Evolutionary conservation across 2,888 invertebrate genomes (phyloP), one percentile per base, ranked within the genome.

Genomic region (Beris morrisii): DNA sequence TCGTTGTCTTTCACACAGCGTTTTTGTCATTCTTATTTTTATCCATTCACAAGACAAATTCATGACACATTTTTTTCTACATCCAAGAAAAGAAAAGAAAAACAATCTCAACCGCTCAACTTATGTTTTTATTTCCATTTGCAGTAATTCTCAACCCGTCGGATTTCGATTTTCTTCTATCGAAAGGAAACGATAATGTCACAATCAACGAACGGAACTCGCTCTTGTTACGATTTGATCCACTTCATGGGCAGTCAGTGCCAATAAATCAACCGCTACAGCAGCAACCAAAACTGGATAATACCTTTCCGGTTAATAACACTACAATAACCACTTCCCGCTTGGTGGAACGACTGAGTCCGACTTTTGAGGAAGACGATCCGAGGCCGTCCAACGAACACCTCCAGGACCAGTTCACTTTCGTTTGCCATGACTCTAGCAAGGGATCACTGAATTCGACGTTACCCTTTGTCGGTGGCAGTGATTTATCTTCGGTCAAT

Each of bases 91-190:
- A 77, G 48, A 70, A 72, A 13, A 72, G 72, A 63, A 74, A 71
- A 66, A 72, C 74, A 66, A 69, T 3, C 22, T 76, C 38, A 38
- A 22, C 54, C 32, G 53, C 12, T 58, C 22, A 58, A 58, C 53
- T 15, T 22, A 22, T 45, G 30, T 44, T 38, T 38, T 61, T 54
- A 22, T 64, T 45, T 44, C 22, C 45, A 9, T 67, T 53, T 69
- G 64, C 73, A 80, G 80, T 80, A 68, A 76, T 80, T 71, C 74
- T 80, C 57, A 79, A 78, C 73, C 74, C 79, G 73, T 77, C 76
- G 70, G 80, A 80, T 74, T 79, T 80, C 72, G 80, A 80, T 75
- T 79, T 76, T 76, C 74, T 80, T 69, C 74, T 78, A 72, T 77
- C 79, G 48, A 80, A 79, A 76, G 79, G 80, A 74, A 77, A 74